Conservation (phyloP, 2,113 vertebrate species). For the Ailuropoda melanoleuca region DNA sequence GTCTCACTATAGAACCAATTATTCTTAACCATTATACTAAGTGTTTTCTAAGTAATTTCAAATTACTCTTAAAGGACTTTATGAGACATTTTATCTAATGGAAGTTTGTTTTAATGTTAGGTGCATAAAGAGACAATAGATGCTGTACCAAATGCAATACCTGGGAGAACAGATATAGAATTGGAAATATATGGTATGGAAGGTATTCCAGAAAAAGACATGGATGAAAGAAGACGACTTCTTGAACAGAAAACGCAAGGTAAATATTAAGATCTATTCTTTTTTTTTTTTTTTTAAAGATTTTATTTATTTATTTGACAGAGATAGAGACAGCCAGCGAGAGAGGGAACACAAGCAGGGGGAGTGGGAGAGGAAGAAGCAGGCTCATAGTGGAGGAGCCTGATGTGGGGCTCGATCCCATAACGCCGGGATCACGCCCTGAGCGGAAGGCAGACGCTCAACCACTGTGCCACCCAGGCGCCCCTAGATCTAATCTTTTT, state of each 20-base stretch:
- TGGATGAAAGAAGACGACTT: conserved; percentile 95
- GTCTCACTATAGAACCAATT: not conserved
- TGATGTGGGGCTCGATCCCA: too few species aligned
- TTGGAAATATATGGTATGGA: conserved; percentile 99
- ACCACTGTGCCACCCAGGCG: too few species aligned
- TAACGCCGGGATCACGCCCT: too few species aligned
- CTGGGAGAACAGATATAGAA: conserved; percentile 97
- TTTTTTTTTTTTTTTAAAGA: not conserved
- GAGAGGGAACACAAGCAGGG: too few species aligned
- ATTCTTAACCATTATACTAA: not conserved
- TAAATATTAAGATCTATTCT: conserved; percentile 71
- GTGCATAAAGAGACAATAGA: conserved; percentile 99
- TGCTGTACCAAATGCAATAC: conserved; percentile 98
- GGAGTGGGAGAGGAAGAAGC: too few species aligned
- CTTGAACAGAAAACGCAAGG: conserved; percentile 99
- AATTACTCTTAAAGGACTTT: not conserved
- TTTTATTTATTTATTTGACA: too few species aligned
- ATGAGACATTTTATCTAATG: not conserved
- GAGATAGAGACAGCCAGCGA: too few species aligned
- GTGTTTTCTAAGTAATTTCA: not conserved
- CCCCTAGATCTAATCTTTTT: too few species aligned
- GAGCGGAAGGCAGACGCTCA: too few species aligned
- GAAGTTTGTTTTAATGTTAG: conserved; percentile 78
- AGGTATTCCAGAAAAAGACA: conserved; percentile 98
- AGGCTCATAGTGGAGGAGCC: too few species aligned